These are phyloP conservation scores for Drosophila parvula DNA, from an alignment of 1,140 invertebrate genomes.

Conservation along the genomic window DNA sequence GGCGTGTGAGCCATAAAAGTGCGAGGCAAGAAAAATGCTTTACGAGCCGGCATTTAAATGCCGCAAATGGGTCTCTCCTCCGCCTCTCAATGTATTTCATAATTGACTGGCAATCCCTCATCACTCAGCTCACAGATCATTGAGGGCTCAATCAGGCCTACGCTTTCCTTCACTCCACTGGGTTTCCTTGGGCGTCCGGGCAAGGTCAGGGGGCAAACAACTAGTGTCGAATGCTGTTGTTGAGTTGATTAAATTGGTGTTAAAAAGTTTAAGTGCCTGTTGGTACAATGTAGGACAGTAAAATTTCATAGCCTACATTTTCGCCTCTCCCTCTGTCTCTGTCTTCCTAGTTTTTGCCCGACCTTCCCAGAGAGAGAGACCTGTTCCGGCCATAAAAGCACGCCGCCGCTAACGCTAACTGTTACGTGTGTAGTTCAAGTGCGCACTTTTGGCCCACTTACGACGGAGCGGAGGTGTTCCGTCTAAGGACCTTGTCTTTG, in stretches of 20 bases:
- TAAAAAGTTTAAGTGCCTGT: constrained; percentile 78
- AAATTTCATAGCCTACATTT: constrained; percentile 77
- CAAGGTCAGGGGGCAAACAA: constrained; percentile 22
- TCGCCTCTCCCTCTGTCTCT: constrained; percentile 16
- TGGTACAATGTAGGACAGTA: constrained; percentile 74
- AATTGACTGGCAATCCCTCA: constrained; percentile 48
- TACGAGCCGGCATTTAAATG: constrained; percentile 55
- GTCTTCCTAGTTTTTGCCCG: constrained; percentile 2
- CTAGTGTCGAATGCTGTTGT: constrained; percentile 50
- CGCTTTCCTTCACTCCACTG: constrained; percentile 42
- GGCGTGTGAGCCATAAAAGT: constrained; percentile 37
- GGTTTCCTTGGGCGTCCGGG: constrained; percentile 8
- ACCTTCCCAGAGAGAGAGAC: neutral
- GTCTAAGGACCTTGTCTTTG: constrained; percentile 31
- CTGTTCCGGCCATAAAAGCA: constrained; percentile 60
- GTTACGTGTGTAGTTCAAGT: constrained; percentile 76
- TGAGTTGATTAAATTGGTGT: constrained; percentile 77
- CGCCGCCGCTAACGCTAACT: constrained; percentile 57
- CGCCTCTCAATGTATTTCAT: constrained; percentile 5
- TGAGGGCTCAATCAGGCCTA: constrained; percentile 55
- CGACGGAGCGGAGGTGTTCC: constrained; percentile 23
- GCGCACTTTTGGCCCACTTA: constrained; percentile 67
- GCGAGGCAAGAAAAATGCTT: constrained; percentile 34
- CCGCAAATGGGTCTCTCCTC: constrained; percentile 14
- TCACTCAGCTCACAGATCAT: constrained; percentile 41